Base-by-base conservation (phyloP, 1,140 invertebrate genomes). In the Halyomorpha halys region DNA sequence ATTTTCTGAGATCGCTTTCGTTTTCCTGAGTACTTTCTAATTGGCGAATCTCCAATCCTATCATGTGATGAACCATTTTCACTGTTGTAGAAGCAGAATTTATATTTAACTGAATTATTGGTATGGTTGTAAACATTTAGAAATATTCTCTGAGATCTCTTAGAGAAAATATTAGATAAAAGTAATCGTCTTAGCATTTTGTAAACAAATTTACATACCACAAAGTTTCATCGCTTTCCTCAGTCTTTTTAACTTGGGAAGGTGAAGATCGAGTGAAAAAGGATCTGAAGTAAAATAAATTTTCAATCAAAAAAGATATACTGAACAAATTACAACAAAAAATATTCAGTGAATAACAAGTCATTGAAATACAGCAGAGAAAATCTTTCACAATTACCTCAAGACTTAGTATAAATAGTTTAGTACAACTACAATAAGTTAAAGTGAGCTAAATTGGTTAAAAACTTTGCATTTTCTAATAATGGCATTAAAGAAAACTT, bases 1-100 rank as follows among this genome's bases (percentile, higher is more conserved):
- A 63, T 64, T 30, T 60, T 61, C 45, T 49, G 44, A 4, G 59
- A 13, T 16, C 62, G 65, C 27, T 64, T 63, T n/a, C 59, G 65
- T 45, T 62, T 65, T 18, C 59, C 59, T 1, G 59, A 23, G 27
- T 59, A 59, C 15, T 14, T 39, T 60, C 34, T n/a, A 14, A 60
- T 13, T 44, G 59, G 59, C 13, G 59, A 60, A 60, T 60, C 59
- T 16, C 16, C 44, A 27, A 54, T 27, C 44, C 16, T 56, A 23
- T 65, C 25, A 18, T 39, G 21, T 44, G 44, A 30, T 18, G 59
- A 62, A 62, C 39, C 51, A 19, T 61, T 18, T 34, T 60, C 39
- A 19, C 56, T 63, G 45, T 54, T 62, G 39, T 25, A 61, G 44
- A 63, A 51, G 39, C 18, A 62, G 19, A 56, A 59, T 47, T 49